Conservation (phyloP, 2,113 vertebrate genomes). For the Pelodiscus sinensis region DNA sequence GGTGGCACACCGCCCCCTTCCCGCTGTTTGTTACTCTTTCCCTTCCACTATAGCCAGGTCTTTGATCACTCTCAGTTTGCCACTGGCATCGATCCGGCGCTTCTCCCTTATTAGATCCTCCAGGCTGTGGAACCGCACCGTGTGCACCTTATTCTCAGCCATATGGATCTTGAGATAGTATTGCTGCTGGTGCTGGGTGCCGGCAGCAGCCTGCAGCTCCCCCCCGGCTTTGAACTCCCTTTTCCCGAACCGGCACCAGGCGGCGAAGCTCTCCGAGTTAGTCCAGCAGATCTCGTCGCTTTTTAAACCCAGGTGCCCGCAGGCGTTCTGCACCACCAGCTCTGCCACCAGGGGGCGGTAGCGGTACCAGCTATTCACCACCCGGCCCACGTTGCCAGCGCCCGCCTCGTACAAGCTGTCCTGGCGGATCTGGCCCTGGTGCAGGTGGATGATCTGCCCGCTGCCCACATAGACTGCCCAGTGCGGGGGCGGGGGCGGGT, state of each 20-base stretch:
- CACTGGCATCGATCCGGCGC: constrained; percentile 93
- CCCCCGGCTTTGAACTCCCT: constrained; percentile 98
- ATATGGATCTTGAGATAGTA: constrained; percentile 96
- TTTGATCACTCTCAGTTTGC: constrained; percentile 88
- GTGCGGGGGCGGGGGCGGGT: constrained; percentile 86
- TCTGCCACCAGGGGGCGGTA: constrained; percentile 94
- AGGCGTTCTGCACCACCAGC: constrained; percentile 97
- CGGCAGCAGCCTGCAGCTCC: constrained; percentile 87
- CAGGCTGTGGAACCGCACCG: constrained; percentile 93
- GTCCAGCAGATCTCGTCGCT: constrained; percentile 97
- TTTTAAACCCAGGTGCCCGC: constrained; percentile 93
- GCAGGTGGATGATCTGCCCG: constrained; percentile 94
- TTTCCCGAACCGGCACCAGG: constrained; percentile 99
- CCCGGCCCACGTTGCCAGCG: constrained; percentile 90
- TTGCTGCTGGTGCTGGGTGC: constrained; percentile 82
- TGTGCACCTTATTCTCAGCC: constrained; percentile 91
- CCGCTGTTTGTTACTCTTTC: constrained; percentile 80
- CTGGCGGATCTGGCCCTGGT: constrained; percentile 96
- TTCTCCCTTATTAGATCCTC: constrained; percentile 98
- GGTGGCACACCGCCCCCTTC: not conserved
- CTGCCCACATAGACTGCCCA: constrained; percentile 94
- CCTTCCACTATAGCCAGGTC: constrained; percentile 90
- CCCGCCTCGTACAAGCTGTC: constrained; percentile 93
- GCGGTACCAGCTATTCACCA: constrained; percentile 97
- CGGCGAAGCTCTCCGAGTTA: constrained; percentile 99